Conservation (phyloP, 2,113 vertebrate genomes). For the Acrocephalus arundinaceus region DNA sequence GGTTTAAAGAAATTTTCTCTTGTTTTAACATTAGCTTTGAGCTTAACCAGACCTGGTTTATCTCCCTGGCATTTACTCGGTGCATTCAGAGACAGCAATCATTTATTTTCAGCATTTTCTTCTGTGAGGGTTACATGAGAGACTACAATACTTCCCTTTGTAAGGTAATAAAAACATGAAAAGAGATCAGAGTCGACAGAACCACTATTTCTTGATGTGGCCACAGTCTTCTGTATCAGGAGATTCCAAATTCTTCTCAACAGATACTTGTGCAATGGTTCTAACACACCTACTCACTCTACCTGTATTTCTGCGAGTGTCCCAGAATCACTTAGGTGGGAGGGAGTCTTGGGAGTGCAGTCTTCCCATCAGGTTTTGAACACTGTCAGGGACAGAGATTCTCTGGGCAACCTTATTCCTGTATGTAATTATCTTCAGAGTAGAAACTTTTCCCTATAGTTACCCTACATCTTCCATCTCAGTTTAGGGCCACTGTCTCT, state of each 20-base stretch:
- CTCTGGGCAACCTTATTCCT: not conserved
- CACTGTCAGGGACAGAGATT: not conserved
- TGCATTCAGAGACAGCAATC: not conserved
- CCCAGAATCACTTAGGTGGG: not conserved
- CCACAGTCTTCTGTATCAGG: not conserved
- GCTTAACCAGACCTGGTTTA: not conserved
- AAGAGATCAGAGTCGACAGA: not conserved
- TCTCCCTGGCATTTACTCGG: not conserved
- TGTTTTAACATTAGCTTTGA: not conserved
- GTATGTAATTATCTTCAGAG: not conserved
- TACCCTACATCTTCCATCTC: not conserved
- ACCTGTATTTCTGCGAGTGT: not conserved
- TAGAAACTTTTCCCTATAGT: not conserved
- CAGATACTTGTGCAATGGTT: not conserved
- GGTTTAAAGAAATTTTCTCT: not conserved
- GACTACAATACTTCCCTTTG: not conserved
- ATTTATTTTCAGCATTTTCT: not conserved
- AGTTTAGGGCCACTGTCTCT: not conserved
- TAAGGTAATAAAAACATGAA: not conserved
- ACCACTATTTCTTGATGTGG: not conserved
- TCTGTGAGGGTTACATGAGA: not conserved
- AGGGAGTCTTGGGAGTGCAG: rapidly evolving
- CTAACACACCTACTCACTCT: not conserved
- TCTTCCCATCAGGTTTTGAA: not conserved
- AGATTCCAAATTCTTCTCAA: not conserved